Evolutionary conservation across 2,888 invertebrate genomes (phyloP), one percentile per base, ranked within the genome.

Genomic region (Epiblema foenella): DNA sequence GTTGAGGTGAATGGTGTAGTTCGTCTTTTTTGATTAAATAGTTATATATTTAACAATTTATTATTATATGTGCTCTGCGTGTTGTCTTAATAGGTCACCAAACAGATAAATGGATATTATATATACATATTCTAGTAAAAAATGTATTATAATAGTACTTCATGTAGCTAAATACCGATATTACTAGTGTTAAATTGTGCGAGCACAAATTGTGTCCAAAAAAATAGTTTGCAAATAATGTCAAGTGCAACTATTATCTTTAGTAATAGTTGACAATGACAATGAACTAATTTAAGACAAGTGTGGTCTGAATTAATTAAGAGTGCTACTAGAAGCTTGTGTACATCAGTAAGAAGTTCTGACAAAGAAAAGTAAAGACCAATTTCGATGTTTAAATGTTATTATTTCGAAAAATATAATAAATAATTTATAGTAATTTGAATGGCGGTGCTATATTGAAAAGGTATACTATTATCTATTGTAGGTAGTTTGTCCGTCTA

Each of bases 401-500:
- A 79, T 80, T 81, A 81, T 77, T 75, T 78, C 77, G 73, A 78
- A 77, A 77, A 80, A 76, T 77, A 75, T 76, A 76, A 78, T 75
- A 74, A 76, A 78, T 79, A 80, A 80, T 78, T 76, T 74, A 78
- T 78, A 81, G 76, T 84, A 84, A 86, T 84, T 86, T 85, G 83
- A 85, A 89, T 84, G 90, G 90, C 84, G 92, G 92, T 93, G 92
- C 92, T 93, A 93, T 91, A 89, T 86, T 88, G 85, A 87, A 86
- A 83, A 77, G 87, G 84, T 90, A 87, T 88, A 89, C 79, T 89
- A 86, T 86, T 82, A 81, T 81, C 82, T 82, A 81, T 64, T 82
- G 82, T 84, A 81, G 81, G 80, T 80, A 81, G 79, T 75, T 78
- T 82, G 85, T 77, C 76, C 80, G 82, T 85, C 82, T 79, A 82